Evolutionary conservation across 2,797 vertebrate genomes (phyloP), one percentile per base, ranked within the genome.

Genomic region (Discoglossus pictus): DNA sequence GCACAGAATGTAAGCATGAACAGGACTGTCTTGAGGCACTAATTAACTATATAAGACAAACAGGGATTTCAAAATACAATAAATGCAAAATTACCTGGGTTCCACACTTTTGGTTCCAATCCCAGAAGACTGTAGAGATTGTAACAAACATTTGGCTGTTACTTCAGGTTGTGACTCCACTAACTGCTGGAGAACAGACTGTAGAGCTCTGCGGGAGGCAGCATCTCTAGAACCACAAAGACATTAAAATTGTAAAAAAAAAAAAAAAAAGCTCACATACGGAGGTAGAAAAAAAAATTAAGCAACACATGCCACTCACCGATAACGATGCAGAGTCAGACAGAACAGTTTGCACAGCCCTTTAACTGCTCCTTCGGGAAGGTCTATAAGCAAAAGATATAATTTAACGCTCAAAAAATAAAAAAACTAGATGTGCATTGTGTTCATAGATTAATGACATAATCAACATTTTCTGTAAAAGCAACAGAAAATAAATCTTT

Each of bases 271-370:
- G 11, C 31, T 6, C 17, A 40, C n/a, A 44, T 6, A 16, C 5
- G 20, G n/a, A 34, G 4, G 20, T 6, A 56, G 31, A 27, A 2
- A 2, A 9, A 1, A 40, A 36, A 50, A 1, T n/a, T 1, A 24
- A 5, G 13, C 10, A 42, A 2, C n/a, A 15, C 3, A 18, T 11
- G 16, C 20, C 24, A 76, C 82, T 83, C 80, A 95, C 97, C 92
- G 88, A 76, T 99, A 99, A 79, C 96, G 93, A 85, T 98, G 93
- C 65, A 95, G 87, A 9, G 96, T 98, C 72, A 99, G 86, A 84
- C 93, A 98, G 87, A 99, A 97, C 53, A 99, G 91, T 73, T 93
- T 98, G 85, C 96, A 99, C 23, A 99, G 87, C 52, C 94, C 96
- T 85, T 94, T 98, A 71, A 99, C 87, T n/a, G 92, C 93, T 31